Base-by-base conservation (phyloP, 1,140 invertebrate genomes). In the Spodoptera litura region DNA sequence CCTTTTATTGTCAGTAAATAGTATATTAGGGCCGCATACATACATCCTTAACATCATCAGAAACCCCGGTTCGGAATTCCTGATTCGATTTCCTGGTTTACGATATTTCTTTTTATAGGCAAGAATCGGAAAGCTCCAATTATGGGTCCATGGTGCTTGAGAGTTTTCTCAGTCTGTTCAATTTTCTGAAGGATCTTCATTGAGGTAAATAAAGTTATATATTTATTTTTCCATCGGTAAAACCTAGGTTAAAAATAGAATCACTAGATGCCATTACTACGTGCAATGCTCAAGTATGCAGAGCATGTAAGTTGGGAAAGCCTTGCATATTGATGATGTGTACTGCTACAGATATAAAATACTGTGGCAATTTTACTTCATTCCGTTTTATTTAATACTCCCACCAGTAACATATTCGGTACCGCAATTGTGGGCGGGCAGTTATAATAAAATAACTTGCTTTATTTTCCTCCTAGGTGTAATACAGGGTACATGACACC, bases 91-190 rank as follows among this genome's bases (percentile, higher is more conserved):
- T 70, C 66, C 66, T 49, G 44, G 25, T 31, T n/a, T 52, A 70
- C 66, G 66, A 70, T 70, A 52, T 51, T 52, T 70, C 66, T 52
- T 70, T 53, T 70, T 53, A 66, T 70, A 70, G 38, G 38, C 38
- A 44, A 27, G 66, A 70, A 25, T 13, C 51, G 49, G 49, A 25
- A 51, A 52, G 49, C 44, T 52, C 4, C 13, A 35, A 53, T 52
- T 53, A 49, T 8, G 3, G 12, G 2, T 9, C 6, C 4, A 31
- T 15, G 51, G 27, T 70, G 25, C 49, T 35, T 66, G 44, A 10
- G 11, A 52, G 51, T 49, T 11, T 44, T 68, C 20, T 68, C 20
- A 44, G 64, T 44, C 13, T 13, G 8, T n/a, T 49, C 3, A 49
- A 66, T 66, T 66, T 20, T 66, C 3, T 66, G 62, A 25, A 25